Conservation (phyloP, 1,140 invertebrate genomes). For the Caerostris extrusa region DNA sequence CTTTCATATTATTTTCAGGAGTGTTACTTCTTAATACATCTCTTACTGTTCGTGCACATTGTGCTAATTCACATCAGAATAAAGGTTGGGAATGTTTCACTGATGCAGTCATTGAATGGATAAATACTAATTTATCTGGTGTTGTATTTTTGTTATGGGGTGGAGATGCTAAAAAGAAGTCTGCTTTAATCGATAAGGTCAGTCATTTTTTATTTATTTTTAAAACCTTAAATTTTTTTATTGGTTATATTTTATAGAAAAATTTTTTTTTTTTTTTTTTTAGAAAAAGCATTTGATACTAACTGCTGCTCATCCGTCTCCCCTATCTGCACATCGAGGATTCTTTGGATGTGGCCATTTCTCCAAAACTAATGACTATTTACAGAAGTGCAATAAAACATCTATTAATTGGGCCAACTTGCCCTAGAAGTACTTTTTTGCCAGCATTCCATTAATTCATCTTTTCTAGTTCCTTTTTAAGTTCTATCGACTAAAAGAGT, state of each 20-base stretch:
- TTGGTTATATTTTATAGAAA: not conserved
- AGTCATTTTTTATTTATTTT: slow-evolving; percentile 38
- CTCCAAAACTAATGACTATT: slow-evolving; percentile 85
- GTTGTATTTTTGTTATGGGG: slow-evolving; percentile 88
- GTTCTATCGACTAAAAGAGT: not conserved
- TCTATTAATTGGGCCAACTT: slow-evolving; percentile 85
- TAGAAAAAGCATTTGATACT: slow-evolving; percentile 85
- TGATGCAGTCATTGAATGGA: slow-evolving; percentile 85
- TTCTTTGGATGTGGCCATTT: slow-evolving; percentile 88
- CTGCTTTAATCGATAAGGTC: slow-evolving; percentile 84
- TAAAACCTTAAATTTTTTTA: not conserved
- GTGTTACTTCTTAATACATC: slow-evolving; percentile 87
- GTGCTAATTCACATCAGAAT: slow-evolving; percentile 87
- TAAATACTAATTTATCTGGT: slow-evolving; percentile 83
- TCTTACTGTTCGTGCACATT: slow-evolving; percentile 84
- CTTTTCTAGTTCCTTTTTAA: not conserved
- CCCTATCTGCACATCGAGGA: slow-evolving; percentile 85
- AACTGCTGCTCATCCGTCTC: slow-evolving; percentile 86
- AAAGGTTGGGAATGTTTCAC: slow-evolving; percentile 87
- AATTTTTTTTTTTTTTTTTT: slow-evolving; percentile 63
- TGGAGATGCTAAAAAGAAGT: slow-evolving; percentile 87
- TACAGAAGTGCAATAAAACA: slow-evolving; percentile 83
- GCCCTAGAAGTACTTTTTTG: slow-evolving; percentile 1
- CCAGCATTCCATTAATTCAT: not conserved
- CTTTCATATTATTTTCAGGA: slow-evolving; percentile 80